Percentiles rank a stretch among this genome's conserved stretches.
Evolutionary conservation across 2,797 vertebrate species (phyloP).

Genomic region (Chaenodraco wilsoni): DNA sequence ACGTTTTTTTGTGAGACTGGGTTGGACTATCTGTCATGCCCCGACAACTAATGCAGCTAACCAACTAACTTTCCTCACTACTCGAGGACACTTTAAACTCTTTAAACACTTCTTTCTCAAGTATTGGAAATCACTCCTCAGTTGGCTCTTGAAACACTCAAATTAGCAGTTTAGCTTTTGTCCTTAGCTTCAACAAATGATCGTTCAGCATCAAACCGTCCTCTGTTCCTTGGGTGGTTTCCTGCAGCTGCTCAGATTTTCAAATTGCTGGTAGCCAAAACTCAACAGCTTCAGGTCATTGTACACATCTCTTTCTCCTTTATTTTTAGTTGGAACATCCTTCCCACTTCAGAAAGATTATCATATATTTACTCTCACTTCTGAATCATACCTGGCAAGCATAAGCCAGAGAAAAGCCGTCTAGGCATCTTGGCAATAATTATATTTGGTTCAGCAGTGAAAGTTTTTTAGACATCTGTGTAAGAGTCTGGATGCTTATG

Average conservation of each 20-base stretch:
- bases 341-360: constrained; percentile 22
- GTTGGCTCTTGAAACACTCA: background rate
- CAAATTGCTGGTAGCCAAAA: background rate
- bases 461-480: constrained; percentile 24
- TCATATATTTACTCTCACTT: constrained; percentile 32
- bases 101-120: background rate
- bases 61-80: no score
- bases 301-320: background rate
- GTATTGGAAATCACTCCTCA: background rate
- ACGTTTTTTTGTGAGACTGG: no score
- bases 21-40: background rate
- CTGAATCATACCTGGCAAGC: constrained; percentile 31
- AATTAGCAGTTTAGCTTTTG: no score
- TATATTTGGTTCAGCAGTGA: constrained; percentile 30
- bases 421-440: constrained; percentile 8
- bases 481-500: constrained; percentile 28
- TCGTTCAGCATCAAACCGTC: no score
- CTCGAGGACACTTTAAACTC: no score
- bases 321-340: constrained; percentile 1
- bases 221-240: background rate
- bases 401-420: constrained; percentile 20
- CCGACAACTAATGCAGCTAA: background rate
- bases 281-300: background rate
- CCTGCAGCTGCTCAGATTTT: constrained; percentile 13
- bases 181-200: no score